Base-by-base conservation (phyloP, 2,888 invertebrate genomes). In the Chymomyza amoena region DNA sequence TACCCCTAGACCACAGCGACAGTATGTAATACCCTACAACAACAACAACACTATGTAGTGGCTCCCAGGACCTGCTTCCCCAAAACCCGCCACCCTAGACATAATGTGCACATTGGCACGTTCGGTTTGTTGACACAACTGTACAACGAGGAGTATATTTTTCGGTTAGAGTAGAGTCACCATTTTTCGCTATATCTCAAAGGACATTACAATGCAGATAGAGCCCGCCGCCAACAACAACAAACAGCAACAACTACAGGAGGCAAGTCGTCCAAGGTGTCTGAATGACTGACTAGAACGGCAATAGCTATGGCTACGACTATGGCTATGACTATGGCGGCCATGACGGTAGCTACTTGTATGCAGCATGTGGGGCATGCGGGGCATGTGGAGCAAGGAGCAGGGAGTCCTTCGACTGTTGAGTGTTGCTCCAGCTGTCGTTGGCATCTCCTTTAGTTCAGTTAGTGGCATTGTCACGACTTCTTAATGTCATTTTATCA, bases 401-500 rank as follows among this genome's bases (percentile, higher is more conserved):
- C 32, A 32, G 7, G 32, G 36, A 36, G 13, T 45, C 39, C 39
- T 45, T 10, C 39, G 39, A 45, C 39, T 45, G 39, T 45, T 45
- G 60, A 45, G 77, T 88, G 76, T 77, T 76, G 78, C 78, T 74
- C 80, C 79, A 81, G 79, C 78, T 84, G 87, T 80, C 81, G 61
- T 61, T 32, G 66, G 61, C 73, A 72, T 79, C 80, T 85, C 76
- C 75, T 76, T 85, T 87, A 84, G 84, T 86, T 80, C 83, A 83
- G 83, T 84, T 89, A 87, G 88, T 87, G 87, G 89, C 89, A 89
- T 89, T 89, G 89, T 89, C 89, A 89, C 89, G 90, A 89, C 86
- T 90, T 87, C 87, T 90, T 89, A 89, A 90, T 89, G 89, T 89
- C 83, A 84, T 90, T 89, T 89, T 89, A 89, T 90, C 89, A 90